Evolutionary conservation across 2,888 invertebrate genomes (phyloP), one percentile per base, ranked within the genome.

Genomic region (Microctonus aethiopoides): DNA sequence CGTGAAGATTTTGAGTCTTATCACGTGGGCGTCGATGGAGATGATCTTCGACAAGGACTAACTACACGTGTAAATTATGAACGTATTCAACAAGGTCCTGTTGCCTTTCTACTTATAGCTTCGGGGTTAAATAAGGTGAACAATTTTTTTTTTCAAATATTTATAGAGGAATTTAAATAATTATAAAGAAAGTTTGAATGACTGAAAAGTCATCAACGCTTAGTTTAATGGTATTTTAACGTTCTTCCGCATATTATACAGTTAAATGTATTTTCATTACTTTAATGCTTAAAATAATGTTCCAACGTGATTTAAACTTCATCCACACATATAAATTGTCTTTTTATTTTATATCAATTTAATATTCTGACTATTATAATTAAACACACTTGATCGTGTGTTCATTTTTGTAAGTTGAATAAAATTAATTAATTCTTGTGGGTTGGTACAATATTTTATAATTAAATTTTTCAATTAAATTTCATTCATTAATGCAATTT

Each of bases 1-100:
- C 89, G 91, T 70, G 95, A 95, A 83, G 94, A 95, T 87, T 91
- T 93, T 77, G 87, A 87, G 6, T 89, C 90, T 77, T 91, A 93
- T 84, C 88, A 87, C 72, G 92, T 92, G 68, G 91, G 91, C 80
- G 90, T 89, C n/a, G 92, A 93, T 80, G 95, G 95, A 71, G 97
- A 97, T 84, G 95, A 96, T 85, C 86, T 97, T 29, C 87, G 94
- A 62, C 97, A 98, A 86, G 91, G 93, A 72, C 91, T 91, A 82
- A 92, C 91, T 79, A 83, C 87, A 54, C 90, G 94, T 0, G 94
- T 90, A 2, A 88, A 89, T 74, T 91, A 91, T 57, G 88, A 92
- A 13, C 90, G 98, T 76, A 97, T 97, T 13, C 96, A 96, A 86
- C 88, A 92, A 88, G 91, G 91, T 68, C 97, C 97, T 0, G 93